Percentiles rank a stretch among this genome's conserved stretches.
These are phyloP conservation scores for Caenorhabditis sulstoni DNA, from an alignment of 2,888 invertebrate genomes.

Conservation along the genomic window DNA sequence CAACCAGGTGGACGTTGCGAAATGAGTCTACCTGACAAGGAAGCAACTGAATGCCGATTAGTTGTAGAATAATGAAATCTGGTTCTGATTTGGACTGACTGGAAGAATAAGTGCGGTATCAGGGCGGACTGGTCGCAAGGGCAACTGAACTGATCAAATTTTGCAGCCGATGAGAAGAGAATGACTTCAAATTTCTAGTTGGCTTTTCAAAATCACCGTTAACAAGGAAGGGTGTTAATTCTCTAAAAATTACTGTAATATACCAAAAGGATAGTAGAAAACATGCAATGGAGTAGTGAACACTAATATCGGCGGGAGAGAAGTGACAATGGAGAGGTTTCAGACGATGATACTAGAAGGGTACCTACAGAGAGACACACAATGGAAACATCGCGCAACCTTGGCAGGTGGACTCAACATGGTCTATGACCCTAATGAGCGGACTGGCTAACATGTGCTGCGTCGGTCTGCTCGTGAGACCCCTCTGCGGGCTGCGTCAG, in stretches of 20 bases:
- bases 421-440: too few relatives aligned
- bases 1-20: neutral
- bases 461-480: too few relatives aligned
- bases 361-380: neutral
- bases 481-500: too few relatives aligned
- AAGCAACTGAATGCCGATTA: too few relatives aligned
- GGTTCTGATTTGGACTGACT: slow-evolving; percentile 13
- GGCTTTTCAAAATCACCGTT: too few relatives aligned
- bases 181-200: neutral
- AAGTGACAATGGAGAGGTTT: neutral
- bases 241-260: too few relatives aligned
- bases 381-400: neutral
- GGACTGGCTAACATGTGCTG: too few relatives aligned
- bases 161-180: neutral
- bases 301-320: neutral
- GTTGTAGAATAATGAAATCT: neutral
- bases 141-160: neutral
- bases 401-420: neutral
- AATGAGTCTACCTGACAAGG: neutral
- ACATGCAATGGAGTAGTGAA: neutral
- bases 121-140: neutral
- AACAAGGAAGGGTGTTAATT: too few relatives aligned
- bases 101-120: slow-evolving; percentile 2
- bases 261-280: too few relatives aligned
- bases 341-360: neutral